phyloP scores from a whole-genome alignment of 2,113 vertebrate genomes.

The Solenodon paradoxus region DNA sequence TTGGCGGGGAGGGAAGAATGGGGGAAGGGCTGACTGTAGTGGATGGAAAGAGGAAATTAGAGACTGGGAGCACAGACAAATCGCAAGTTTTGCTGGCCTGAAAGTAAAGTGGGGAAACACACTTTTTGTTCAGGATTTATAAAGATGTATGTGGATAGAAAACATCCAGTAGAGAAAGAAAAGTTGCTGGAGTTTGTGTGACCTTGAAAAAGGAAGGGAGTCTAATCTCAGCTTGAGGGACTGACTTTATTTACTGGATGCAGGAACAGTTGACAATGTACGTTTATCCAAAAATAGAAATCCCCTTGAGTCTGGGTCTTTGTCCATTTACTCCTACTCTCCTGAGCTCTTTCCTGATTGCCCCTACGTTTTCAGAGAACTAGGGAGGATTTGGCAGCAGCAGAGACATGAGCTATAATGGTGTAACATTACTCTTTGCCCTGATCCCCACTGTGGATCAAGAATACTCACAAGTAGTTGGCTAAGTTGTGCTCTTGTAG shows the following conservation, averaged over 20 bases:
- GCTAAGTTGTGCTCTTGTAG: constrained; percentile 99
- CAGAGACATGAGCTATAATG: not conserved
- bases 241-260: too few relatives aligned
- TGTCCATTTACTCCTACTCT: too few relatives aligned
- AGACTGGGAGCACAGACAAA: not conserved
- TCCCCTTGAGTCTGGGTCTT: too few relatives aligned
- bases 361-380: not conserved
- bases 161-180: not conserved
- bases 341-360: not conserved
- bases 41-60: not conserved
- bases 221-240: not conserved
- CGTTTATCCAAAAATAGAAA: too few relatives aligned
- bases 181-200: not conserved
- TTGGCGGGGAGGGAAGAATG: not conserved
- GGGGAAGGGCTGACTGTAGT: fast-evolving
- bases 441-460: not conserved
- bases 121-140: not conserved
- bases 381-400: not conserved
- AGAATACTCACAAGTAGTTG: constrained; percentile 95
- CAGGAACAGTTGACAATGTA: too few relatives aligned
- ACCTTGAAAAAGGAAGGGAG: not conserved
- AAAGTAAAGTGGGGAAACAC: not conserved
- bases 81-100: not conserved
- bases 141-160: not conserved
- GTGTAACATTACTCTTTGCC: too few relatives aligned